A percentile compares a stretch with the other conserved stretches of the same genome.
Evolutionary conservation across 1,140 invertebrate species (phyloP).

Genomic region (Plectus sambesii): DNA sequence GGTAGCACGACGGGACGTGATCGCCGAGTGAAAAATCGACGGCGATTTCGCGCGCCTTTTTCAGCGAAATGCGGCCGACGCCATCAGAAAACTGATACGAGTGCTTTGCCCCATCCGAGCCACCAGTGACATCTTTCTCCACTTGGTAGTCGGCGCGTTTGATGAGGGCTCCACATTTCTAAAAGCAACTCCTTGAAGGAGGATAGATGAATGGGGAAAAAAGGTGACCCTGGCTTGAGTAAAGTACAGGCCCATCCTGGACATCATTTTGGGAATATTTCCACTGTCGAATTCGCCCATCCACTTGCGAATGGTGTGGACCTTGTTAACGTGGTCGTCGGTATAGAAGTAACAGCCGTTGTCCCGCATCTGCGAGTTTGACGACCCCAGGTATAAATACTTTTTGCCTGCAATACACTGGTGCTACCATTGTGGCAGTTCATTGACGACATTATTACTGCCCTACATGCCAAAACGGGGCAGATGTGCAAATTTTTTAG

Average conservation of each 20-base stretch:
- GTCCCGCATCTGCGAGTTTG: constrained; percentile 34
- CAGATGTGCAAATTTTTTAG: too few species aligned
- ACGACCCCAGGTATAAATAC: constrained; percentile 35
- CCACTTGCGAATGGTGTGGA: constrained; percentile 16
- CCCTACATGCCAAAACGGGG: too few species aligned
- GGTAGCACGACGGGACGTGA: constrained; percentile 28
- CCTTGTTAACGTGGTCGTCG: constrained; percentile 14
- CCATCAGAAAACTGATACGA: constrained; percentile 35
- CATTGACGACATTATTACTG: too few species aligned
- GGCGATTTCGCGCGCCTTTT: constrained; percentile 23
- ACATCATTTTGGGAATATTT: constrained; percentile 34
- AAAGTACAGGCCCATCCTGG: constrained; percentile 35
- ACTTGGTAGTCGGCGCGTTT: constrained; percentile 1
- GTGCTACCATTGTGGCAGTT: too few species aligned
- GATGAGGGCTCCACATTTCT: constrained; percentile 6
- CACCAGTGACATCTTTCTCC: constrained; percentile 21
- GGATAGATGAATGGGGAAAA: neutral
- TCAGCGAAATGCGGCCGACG: constrained; percentile 21
- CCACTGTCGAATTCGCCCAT: constrained; percentile 29
- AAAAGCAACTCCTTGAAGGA: neutral
- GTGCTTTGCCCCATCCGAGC: constrained; percentile 18
- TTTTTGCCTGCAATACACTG: constrained; percentile 19
- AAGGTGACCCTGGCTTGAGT: constrained; percentile 20
- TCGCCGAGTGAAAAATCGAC: constrained; percentile 18
- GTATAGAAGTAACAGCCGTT: constrained; percentile 34